Percentiles rank a stretch among this genome's conserved stretches.
phyloP scores from a whole-genome alignment of 37 sponge, comb jelly and placozoan species.

The Aphrocallistes beatrix region DNA sequence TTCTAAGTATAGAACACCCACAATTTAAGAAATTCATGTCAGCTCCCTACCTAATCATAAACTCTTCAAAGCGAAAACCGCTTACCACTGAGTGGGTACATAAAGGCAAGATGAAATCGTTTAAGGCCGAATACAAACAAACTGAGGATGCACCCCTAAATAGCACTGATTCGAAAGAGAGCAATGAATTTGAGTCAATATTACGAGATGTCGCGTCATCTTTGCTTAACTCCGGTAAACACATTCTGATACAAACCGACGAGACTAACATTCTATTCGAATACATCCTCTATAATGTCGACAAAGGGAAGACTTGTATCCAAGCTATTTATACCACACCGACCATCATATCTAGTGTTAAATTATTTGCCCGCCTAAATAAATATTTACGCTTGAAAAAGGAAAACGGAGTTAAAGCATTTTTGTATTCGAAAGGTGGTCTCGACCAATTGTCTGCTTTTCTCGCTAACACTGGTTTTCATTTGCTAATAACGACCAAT shows the following conservation, averaged over 20 bases:
- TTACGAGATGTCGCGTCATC: neutral
- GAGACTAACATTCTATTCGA: neutral
- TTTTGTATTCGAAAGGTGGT: neutral
- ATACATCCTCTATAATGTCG: neutral
- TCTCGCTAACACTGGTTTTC: neutral
- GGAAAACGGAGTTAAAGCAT: neutral
- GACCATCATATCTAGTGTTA: neutral
- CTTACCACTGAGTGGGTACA: neutral
- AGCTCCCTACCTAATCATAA: neutral
- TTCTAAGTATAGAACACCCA: neutral
- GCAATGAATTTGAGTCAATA: neutral
- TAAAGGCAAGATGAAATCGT: neutral
- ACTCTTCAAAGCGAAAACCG: neutral
- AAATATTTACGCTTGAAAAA: neutral
- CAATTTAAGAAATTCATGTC: slow-evolving; percentile 6
- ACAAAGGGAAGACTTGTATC: neutral
- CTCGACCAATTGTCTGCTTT: neutral
- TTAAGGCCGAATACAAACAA: neutral
- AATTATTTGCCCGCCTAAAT: neutral
- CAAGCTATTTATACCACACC: neutral
- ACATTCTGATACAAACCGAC: neutral
- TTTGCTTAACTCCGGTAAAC: neutral
- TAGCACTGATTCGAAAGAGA: neutral
- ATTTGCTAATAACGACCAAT: neutral
- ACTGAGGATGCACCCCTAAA: neutral